Percentiles rank a stretch among this genome's conserved stretches.
Evolutionary conservation across 2,797 vertebrate genomes (phyloP).

Genomic region (Apodemus agrarius): DNA sequence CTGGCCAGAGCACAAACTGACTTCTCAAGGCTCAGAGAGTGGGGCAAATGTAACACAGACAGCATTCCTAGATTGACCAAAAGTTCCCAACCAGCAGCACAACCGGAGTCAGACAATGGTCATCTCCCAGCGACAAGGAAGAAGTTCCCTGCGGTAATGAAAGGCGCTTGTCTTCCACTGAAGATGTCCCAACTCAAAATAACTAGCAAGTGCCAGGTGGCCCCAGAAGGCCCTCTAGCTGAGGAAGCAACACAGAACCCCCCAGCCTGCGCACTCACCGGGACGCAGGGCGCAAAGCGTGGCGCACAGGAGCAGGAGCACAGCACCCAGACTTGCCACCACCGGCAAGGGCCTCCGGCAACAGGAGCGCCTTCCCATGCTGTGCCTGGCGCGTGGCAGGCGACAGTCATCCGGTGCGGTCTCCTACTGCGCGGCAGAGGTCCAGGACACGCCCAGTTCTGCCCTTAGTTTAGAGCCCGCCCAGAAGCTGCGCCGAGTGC

Average conservation of each 20-base stretch:
- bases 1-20: rapidly evolving
- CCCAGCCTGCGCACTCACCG: constrained; percentile 37
- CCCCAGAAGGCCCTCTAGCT: not conserved
- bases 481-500: not conserved
- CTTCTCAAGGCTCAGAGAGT: too few relatives aligned
- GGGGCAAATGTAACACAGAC: not conserved
- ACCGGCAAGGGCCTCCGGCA: not conserved
- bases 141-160: not conserved
- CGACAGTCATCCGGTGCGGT: rapidly evolving
- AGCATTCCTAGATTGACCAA: not conserved
- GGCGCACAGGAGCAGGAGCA: constrained; percentile 55
- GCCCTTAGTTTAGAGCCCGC: not conserved
- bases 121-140: not conserved
- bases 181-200: not conserved
- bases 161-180: not conserved
- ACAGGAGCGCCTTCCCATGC: constrained; percentile 63
- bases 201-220: not conserved
- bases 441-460: not conserved
- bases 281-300: constrained; percentile 4
- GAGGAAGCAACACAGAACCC: not conserved
- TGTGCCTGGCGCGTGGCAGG: not conserved
- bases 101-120: rapidly evolving
- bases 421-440: rapidly evolving
- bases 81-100: not conserved
- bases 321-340: constrained; percentile 20